Evolutionary conservation across 2,113 vertebrate genomes (phyloP), one percentile per base, ranked within the genome.

Genomic region (Chinchilla lanigera): DNA sequence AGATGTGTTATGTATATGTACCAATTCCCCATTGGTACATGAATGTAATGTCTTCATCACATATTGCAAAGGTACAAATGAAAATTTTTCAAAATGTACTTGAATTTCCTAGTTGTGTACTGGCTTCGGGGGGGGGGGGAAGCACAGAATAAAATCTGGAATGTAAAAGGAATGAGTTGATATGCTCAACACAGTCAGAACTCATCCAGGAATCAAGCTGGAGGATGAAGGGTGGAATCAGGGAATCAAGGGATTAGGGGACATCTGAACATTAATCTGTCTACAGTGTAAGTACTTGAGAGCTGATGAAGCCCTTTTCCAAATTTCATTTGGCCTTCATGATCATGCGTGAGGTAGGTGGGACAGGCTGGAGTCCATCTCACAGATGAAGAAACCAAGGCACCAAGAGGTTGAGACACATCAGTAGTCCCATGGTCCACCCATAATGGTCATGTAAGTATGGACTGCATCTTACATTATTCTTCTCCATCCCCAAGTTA

Each of bases 201-300:
- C 11, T 4, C 7, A 20, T 13, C 3, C 33, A 1, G 35, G 0
- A 1, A 10, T 20, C 17, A 7, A 0, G 33, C 10, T 4, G 2
- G 19, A 47, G 41, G 65, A 35, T 0, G 54, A 50, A 35, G 19
- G 52, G 61, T 16, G 12, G 12, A 2, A 0, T 22, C 54, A 20
- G 82, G 3, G 12, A 2, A 0, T 22, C 54, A 20, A 73, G 3
- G 65, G 38, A 44, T 22, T 0, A 14, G 38, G 33, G 26, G 12
- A 1, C 14, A 3, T 52, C 22, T 22, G 63, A 52, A 38, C 24
- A 47, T 2, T 5, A 3, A 12, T 20, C 10, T 3, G 47, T 24
- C 20, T 8, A 35, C 28, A 0, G 1, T 1, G 20, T 22, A 2
- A 41, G 20, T 1, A 20, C 26, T 2, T 22, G 13, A 4, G 38